These are phyloP conservation scores for Drosophila buzzatii DNA, from an alignment of 2,888 invertebrate genomes.

Conservation along the genomic window DNA sequence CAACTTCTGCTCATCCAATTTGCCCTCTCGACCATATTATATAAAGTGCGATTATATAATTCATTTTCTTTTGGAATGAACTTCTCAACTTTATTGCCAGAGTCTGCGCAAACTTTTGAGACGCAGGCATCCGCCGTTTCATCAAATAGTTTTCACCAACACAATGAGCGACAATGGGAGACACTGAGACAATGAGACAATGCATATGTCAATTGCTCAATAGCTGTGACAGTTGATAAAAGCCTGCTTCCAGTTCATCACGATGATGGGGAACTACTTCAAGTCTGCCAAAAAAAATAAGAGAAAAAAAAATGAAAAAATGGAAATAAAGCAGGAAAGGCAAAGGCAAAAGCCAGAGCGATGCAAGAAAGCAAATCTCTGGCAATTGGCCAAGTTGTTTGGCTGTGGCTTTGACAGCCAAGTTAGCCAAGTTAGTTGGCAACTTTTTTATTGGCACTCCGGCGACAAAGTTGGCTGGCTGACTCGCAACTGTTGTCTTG, in stretches of 20 bases:
- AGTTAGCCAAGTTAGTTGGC: constrained; percentile 24
- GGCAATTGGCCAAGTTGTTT: constrained; percentile 52
- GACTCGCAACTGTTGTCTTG: constrained; percentile 16
- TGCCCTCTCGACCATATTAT: neutral
- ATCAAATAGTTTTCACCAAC: constrained; percentile 13
- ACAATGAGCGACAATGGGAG: constrained; percentile 1
- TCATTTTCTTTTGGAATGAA: constrained; percentile 5
- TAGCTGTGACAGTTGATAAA: constrained; percentile 20
- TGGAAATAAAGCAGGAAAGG: constrained; percentile 1
- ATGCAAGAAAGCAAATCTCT: constrained; percentile 26
- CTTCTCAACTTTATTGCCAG: constrained; percentile 1
- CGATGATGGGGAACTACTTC: constrained; percentile 15
- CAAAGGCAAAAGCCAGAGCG: neutral
- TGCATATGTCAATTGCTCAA: constrained; percentile 39
- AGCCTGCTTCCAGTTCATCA: constrained; percentile 16
- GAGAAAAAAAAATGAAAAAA: constrained; percentile 5
- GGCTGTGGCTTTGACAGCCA: constrained; percentile 25
- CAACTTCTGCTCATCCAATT: neutral
- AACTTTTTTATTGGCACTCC: constrained; percentile 33
- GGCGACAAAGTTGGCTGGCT: constrained; percentile 21
- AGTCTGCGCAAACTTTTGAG: constrained; percentile 9
- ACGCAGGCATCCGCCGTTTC: neutral
- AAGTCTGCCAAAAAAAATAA: constrained; percentile 1
- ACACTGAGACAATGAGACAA: constrained; percentile 12
- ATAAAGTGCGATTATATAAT: constrained; percentile 6